phyloP scores from a whole-genome alignment of 2,888 invertebrate species.

The Leptothorax acervorum region DNA sequence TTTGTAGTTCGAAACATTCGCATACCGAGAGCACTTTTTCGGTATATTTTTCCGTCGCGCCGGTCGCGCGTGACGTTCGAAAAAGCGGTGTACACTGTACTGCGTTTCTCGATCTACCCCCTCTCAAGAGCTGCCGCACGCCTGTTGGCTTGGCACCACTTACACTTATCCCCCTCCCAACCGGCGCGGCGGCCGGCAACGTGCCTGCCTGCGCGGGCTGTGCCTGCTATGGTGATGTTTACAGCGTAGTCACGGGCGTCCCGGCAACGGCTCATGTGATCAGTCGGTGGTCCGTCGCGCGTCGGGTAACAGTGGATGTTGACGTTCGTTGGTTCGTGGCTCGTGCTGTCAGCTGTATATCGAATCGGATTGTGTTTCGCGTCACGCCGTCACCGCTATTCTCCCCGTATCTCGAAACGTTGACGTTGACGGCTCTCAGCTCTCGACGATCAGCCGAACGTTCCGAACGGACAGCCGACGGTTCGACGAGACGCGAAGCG shows the following conservation, averaged over 20 bases:
- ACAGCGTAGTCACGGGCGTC: conserved; percentile 77
- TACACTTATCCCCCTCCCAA: conserved; percentile 34
- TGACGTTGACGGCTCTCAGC: too few relatives aligned
- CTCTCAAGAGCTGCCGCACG: background rate
- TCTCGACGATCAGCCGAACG: too few relatives aligned
- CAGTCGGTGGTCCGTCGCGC: conserved; percentile 79
- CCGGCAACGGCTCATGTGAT: conserved; percentile 81
- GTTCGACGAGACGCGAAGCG: too few relatives aligned
- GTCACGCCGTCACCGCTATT: background rate
- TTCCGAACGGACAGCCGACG: too few relatives aligned
- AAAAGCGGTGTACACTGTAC: background rate
- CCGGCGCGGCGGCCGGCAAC: conserved; percentile 45
- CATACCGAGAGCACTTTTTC: background rate
- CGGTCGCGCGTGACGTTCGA: background rate
- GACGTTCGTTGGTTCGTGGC: background rate
- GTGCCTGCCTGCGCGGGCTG: conserved; percentile 44
- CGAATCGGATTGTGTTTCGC: conserved; percentile 10
- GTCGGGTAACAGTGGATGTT: conserved; percentile 55
- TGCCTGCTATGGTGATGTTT: conserved; percentile 78
- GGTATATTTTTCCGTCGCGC: background rate
- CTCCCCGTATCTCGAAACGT: too few relatives aligned
- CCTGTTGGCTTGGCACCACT: background rate
- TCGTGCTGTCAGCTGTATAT: background rate
- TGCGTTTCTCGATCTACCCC: conserved; percentile 20
- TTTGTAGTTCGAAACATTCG: background rate